These are phyloP conservation scores for Himantopus leucocephalus DNA, from an alignment of 2,113 vertebrate genomes.

Conservation along the genomic window DNA sequence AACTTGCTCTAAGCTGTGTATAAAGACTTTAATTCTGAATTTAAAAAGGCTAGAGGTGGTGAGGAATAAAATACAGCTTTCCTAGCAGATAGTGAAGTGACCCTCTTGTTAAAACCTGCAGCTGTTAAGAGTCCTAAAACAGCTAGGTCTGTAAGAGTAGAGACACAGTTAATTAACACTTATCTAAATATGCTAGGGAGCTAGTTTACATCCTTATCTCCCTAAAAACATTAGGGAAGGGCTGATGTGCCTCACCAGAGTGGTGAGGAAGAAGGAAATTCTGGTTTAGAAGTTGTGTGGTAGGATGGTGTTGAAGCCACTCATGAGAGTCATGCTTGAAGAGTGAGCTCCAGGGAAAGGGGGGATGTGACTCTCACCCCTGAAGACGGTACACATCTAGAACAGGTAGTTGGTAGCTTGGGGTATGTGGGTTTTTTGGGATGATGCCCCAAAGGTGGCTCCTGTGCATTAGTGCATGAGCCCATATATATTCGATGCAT, in stretches of 20 bases:
- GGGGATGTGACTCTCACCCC: not conserved
- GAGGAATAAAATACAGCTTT: not conserved
- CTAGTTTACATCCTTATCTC: not conserved
- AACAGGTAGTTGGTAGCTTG: not conserved
- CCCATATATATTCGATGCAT: not conserved
- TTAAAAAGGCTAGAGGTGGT: not conserved
- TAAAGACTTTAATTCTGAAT: not conserved
- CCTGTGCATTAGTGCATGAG: accelerated
- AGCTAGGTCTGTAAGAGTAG: not conserved
- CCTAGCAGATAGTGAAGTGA: not conserved
- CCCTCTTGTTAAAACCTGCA: not conserved
- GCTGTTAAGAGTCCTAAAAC: not conserved
- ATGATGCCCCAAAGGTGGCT: not conserved
- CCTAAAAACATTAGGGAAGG: not conserved
- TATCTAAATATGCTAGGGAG: not conserved
- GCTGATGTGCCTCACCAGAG: not conserved
- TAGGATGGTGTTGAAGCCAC: not conserved
- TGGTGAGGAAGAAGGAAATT: not conserved
- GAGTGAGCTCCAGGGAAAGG: not conserved
- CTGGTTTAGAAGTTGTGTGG: not conserved
- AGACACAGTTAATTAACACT: not conserved
- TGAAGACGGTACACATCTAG: not conserved
- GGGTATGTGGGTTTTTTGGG: not conserved
- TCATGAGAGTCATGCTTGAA: not conserved
- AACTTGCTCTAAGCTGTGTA: not conserved